Conservation (phyloP, 23 tunicate genomes). For the Pegea sp. region DNA sequence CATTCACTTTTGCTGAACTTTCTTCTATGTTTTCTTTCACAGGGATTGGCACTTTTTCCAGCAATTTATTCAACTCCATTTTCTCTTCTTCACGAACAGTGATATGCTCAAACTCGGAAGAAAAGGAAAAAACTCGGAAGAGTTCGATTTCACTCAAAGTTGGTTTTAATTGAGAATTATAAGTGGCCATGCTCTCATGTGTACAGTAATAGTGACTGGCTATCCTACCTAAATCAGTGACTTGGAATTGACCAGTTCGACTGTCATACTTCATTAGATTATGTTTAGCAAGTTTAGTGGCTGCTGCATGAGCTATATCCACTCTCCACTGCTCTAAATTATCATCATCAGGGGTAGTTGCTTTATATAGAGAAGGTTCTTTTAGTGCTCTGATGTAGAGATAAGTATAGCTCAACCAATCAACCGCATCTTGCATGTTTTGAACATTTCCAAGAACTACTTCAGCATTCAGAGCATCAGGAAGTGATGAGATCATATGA, state of each 20-base stretch:
- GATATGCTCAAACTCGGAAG: constrained; percentile 87
- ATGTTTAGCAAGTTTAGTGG: constrained; percentile 44
- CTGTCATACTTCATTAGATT: constrained; percentile 79
- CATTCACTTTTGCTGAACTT: constrained; percentile 93
- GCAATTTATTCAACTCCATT: constrained; percentile 73
- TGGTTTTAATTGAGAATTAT: constrained; percentile 84
- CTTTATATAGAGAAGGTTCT: constrained; percentile 64
- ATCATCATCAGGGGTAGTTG: constrained; percentile 55
- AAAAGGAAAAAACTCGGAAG: constrained; percentile 90
- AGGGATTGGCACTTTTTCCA: constrained; percentile 91
- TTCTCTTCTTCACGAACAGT: constrained; percentile 95
- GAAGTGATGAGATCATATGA: constrained; percentile 74
- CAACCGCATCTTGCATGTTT: constrained; percentile 75
- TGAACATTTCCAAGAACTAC: constrained; percentile 85
- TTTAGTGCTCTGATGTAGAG: constrained; percentile 63
- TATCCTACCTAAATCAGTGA: constrained; percentile 91
- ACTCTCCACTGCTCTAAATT: constrained; percentile 64
- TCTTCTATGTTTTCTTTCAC: constrained; percentile 96
- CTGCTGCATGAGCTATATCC: constrained; percentile 92
- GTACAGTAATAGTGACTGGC: constrained; percentile 96
- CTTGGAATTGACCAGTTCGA: constrained; percentile 75
- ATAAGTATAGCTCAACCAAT: constrained; percentile 89
- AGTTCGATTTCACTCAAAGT: constrained; percentile 92
- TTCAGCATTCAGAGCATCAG: constrained; percentile 91
- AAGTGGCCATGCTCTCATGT: constrained; percentile 93